Evolutionary conservation across 2,888 invertebrate genomes (phyloP).

Genomic region (Mythimna albipuncta): DNA sequence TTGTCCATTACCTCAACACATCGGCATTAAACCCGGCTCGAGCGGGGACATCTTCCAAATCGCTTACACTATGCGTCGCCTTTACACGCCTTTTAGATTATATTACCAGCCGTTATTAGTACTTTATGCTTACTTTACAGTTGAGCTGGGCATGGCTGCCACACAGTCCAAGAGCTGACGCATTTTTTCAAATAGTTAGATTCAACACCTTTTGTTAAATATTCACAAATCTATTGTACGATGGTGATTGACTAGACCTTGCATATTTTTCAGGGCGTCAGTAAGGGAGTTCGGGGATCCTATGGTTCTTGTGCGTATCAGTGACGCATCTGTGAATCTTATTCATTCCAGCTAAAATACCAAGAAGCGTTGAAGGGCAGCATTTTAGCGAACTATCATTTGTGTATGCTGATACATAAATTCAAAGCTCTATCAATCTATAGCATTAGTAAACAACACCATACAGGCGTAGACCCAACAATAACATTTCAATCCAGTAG

Average conservation of each 20-base stretch:
- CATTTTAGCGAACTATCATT: neutral
- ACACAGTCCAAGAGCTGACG: conserved; percentile 2
- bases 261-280: too few species aligned
- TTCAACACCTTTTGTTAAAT: neutral
- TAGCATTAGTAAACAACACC: neutral
- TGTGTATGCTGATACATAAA: neutral
- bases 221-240: neutral
- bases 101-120: conserved; percentile 41
- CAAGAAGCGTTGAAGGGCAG: neutral
- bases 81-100: conserved; percentile 45
- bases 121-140: conserved; percentile 36
- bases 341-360: too few species aligned
- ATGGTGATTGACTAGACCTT: too few species aligned
- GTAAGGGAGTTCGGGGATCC: too few species aligned
- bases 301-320: too few species aligned
- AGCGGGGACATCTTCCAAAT: conserved; percentile 48
- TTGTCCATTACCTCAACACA: conserved; percentile 55
- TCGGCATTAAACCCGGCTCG: conserved; percentile 44
- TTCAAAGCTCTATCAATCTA: too few species aligned
- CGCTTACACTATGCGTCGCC: conserved; percentile 36
- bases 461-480: neutral
- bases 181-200: neutral
- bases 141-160: conserved; percentile 5
- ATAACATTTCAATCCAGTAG: conserved; percentile 19
- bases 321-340: too few species aligned